A percentile compares a stretch with the other conserved stretches of the same genome.
Evolutionary conservation across 2,888 invertebrate species (phyloP).

Genomic region (Volucella bombylans): DNA sequence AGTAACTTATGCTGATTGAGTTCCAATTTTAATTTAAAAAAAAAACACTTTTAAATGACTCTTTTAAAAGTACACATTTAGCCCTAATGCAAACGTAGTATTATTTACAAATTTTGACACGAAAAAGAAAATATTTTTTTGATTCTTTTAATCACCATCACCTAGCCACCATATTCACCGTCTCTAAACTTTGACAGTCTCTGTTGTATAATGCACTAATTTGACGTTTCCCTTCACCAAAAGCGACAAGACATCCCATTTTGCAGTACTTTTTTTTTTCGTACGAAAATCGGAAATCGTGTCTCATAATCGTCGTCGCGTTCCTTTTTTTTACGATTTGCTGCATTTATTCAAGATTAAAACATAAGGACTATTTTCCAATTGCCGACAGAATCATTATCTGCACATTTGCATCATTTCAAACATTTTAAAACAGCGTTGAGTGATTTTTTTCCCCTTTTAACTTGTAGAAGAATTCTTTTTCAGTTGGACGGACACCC

Average conservation of each 20-base stretch:
- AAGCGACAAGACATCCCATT: slow-evolving; percentile 4
- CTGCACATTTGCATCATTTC: background rate
- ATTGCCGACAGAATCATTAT: background rate
- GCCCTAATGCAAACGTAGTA: too few species aligned
- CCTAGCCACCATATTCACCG: too few species aligned
- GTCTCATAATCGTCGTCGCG: slow-evolving; percentile 1
- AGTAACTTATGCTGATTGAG: too few species aligned
- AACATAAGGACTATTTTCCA: too few species aligned
- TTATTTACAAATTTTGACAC: too few species aligned
- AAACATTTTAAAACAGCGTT: background rate
- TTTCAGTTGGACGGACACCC: slow-evolving; percentile 32
- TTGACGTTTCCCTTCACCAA: slow-evolving; percentile 9
- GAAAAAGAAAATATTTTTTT: too few species aligned
- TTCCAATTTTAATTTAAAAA: too few species aligned
- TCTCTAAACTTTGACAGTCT: slow-evolving; percentile 22
- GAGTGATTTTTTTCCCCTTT: background rate
- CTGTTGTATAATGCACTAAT: slow-evolving; percentile 8
- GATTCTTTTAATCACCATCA: too few species aligned
- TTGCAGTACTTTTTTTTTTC: slow-evolving; percentile 20
- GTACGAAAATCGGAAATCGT: slow-evolving; percentile 8
- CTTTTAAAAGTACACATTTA: too few species aligned
- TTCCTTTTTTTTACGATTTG: slow-evolving; percentile 16
- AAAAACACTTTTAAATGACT: too few species aligned
- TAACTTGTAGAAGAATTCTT: slow-evolving; percentile 29
- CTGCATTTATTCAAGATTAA: background rate